Evolutionary conservation across 2,888 invertebrate species (phyloP).

Genomic region (Mythimna ferrago): DNA sequence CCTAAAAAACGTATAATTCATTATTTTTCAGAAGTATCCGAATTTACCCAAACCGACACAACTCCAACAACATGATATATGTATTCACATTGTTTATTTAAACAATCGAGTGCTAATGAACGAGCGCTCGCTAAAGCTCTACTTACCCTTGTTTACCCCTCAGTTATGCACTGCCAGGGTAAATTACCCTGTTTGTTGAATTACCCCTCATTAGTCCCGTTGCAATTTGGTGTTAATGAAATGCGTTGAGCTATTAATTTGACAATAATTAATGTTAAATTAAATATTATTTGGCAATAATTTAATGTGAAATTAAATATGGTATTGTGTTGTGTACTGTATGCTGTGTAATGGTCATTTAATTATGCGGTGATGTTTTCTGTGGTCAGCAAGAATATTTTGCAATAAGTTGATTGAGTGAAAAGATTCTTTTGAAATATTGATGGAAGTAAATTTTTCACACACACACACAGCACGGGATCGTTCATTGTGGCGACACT

Average conservation of each 20-base stretch:
- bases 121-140: slow-evolving; percentile 36
- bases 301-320: too few species aligned
- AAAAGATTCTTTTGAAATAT: too few species aligned
- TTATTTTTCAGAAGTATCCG: neutral
- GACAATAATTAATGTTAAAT: slow-evolving; percentile 21
- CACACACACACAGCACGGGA: too few species aligned
- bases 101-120: slow-evolving; percentile 60
- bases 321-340: too few species aligned
- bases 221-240: slow-evolving; percentile 32
- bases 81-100: slow-evolving; percentile 54
- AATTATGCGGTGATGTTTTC: neutral
- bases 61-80: slow-evolving; percentile 39
- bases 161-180: slow-evolving; percentile 23
- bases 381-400: too few species aligned
- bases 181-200: slow-evolving; percentile 47
- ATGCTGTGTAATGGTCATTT: neutral
- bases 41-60: neutral
- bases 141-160: slow-evolving; percentile 33
- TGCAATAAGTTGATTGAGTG: too few species aligned
- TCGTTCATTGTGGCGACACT: too few species aligned
- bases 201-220: slow-evolving; percentile 43
- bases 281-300: slow-evolving; percentile 10
- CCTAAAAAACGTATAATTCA: too few species aligned
- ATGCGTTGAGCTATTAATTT: slow-evolving; percentile 32
- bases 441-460: too few species aligned